Evolutionary conservation across 2,113 vertebrate genomes (phyloP), one percentile per base, ranked within the genome.

Genomic region (Sceloporus undulatus): DNA sequence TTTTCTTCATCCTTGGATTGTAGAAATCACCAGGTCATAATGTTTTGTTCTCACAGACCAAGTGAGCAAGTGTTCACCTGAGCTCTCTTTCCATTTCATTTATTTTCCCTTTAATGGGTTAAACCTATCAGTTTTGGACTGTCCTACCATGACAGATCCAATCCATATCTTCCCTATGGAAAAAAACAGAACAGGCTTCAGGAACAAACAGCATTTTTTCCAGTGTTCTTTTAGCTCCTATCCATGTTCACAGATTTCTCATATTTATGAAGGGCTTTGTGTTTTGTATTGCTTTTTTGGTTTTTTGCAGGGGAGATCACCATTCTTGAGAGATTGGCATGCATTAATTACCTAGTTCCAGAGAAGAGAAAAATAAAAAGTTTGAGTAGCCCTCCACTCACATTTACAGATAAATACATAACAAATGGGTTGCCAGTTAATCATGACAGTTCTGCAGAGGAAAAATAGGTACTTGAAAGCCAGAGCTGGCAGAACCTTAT

Each of bases 381-480:
- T 1, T 42, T 66, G 70, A 9, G 85, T 73, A 1, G 16, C 6
- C 62, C 0, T 38, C 82, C 81, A 1, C 0, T 4, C n/a, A 9
- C 2, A 76, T 1, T 79, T 19, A 10, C 87, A 74, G 85, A 86
- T 88, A 87, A 89, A 80, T 86, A 91, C 86, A 81, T 81, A 92
- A 89, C 52, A 21, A 89, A 90, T 34, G 62, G 71, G 85, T 86
- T 27, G 80, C 38, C 38, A 84, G 70, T 86, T 82, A 78, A 86
- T 89, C 79, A 82, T 86, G 84, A 89, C 73, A 76, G 79, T 89
- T 89, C 71, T 82, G 68, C 73, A 85, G 79, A 83, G 7, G 71
- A 90, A 65, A 92, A 88, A 90, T 90, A 87, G 83, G 92, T 90
- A 68, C 77, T 25, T 59, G 77, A 73, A 14, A 87, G 78, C 9